Base-by-base conservation (phyloP, 2,888 invertebrate genomes). In the Gasteruption jaculator region DNA sequence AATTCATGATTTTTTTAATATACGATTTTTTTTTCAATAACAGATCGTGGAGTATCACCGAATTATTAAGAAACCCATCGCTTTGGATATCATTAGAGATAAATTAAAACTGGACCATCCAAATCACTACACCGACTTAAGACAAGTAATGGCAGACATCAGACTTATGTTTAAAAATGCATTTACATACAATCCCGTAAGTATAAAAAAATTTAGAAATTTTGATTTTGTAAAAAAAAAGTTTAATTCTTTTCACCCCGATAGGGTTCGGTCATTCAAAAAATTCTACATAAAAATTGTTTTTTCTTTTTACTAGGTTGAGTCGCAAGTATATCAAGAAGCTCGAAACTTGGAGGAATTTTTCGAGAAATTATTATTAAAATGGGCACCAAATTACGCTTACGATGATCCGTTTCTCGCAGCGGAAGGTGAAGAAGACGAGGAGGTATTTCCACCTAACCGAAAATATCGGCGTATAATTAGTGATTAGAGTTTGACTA, bases 151-250 rank as follows among this genome's bases (percentile, higher is more conserved):
- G 43, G 74, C 79, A 41, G 93, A 94, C 73, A 81, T 88, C 50
- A 80, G 89, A 43, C 77, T 87, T 58, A 84, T 94, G 69, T 92
- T 94, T 74, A 83, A 82, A 68, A 92, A 92, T 75, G 93, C 91
- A 26, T 86, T 84, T 67, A 76, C 77, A 14, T 91, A 84, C 72
- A 91, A 92, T 75, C 79, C 85, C 66, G 92, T 91, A 73, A 77
- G 80, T 75, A 38, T 45, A 5, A 38, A 19, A 16, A 16, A 12
- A n/a, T 21, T 33, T 11, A 42, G 16, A 29, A 27, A 32, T 15
- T 15, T 30, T 31, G 24, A 6, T 38, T 33, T 21, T 41, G 14
- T 29, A 26, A 22, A 24, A 35, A 46, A 40, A 40, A 37, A 8
- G 10, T 20, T 10, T 19, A 7, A 8, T 32, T 8, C 14, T 30